Conservation (phyloP, 2,888 invertebrate genomes). For the Tetranychus truncatus region DNA sequence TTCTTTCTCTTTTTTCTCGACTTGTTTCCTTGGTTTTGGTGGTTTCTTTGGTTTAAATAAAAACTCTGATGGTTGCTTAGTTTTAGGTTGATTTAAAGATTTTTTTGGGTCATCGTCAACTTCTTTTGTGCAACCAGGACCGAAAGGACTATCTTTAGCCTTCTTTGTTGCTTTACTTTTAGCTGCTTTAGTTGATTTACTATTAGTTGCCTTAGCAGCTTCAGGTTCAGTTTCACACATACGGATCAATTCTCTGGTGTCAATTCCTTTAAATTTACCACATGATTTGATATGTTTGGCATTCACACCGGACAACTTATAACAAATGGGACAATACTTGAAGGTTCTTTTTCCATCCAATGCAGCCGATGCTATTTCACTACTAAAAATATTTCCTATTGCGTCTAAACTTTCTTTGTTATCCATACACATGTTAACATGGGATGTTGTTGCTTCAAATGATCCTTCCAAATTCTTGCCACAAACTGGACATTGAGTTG, state of each 20-base stretch:
- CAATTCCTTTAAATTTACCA: not conserved
- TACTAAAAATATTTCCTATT: not conserved
- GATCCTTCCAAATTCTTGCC: not conserved
- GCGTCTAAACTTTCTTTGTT: not conserved
- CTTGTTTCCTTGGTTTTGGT: not conserved
- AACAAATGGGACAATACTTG: not conserved
- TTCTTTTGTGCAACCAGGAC: not conserved
- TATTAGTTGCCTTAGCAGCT: not conserved
- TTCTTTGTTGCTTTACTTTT: not conserved
- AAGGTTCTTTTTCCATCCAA: not conserved
- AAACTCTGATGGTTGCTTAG: not conserved
- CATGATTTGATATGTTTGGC: not conserved
- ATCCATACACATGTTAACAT: conserved; percentile 7
- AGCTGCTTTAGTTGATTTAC: not conserved
- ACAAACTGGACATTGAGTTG: conserved; percentile 9
- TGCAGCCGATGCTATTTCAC: not conserved
- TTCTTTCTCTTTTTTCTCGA: not conserved
- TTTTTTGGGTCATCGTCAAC: not conserved
- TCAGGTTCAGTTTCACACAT: not conserved
- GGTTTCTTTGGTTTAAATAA: not conserved
- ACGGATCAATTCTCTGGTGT: not conserved
- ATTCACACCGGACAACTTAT: not conserved
- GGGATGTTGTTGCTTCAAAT: not conserved
- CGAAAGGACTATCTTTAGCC: not conserved
- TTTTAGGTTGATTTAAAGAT: not conserved